Base-by-base conservation (phyloP, 1,140 invertebrate species). In the Cydia pomonella region DNA sequence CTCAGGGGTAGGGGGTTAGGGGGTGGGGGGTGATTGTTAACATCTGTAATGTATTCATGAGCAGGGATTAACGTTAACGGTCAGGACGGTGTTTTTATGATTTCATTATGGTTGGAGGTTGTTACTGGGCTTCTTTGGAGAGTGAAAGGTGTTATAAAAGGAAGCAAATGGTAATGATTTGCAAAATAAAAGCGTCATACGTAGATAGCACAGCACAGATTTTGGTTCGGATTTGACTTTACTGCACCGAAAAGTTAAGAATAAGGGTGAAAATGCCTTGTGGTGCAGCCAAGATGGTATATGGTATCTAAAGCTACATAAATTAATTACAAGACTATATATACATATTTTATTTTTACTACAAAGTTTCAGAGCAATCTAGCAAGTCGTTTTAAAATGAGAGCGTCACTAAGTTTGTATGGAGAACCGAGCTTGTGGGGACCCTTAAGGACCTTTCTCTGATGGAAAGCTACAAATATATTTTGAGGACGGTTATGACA, bases 41-140 rank as follows among this genome's bases (percentile, higher is more conserved):
- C 63, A 66, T 66, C 63, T 29, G 63, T 66, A 66, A 66, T 66
- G 63, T 66, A 66, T 66, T 66, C 63, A 66, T 66, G 23, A 66
- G 63, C 12, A 2, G 63, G 27, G 63, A 66, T 66, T 66, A 66
- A 66, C 63, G 27, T 66, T 16, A 66, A 66, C 25, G 63, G 63
- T 66, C 27, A 66, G 27, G 41, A 44, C 63, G 16, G 27, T 16
- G 63, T 66, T 66, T 66, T 66, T 66, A 66, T 66, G 63, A 66
- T 66, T 66, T 66, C 63, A 66, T 66, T 66, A 66, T 66, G 41
- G 63, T 10, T 6, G 63, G 63, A 6, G 25, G 63, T 25, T 66
- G 25, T 29, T 29, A 66, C 63, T n/a, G 25, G 62, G 16, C 27
- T 63, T 13, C 21, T 25, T 21, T 25, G 62, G 9, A 0, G 10